Evolutionary conservation across 1,140 invertebrate genomes (phyloP), one percentile per base, ranked within the genome.

Genomic region (Lepidostoma basale): DNA sequence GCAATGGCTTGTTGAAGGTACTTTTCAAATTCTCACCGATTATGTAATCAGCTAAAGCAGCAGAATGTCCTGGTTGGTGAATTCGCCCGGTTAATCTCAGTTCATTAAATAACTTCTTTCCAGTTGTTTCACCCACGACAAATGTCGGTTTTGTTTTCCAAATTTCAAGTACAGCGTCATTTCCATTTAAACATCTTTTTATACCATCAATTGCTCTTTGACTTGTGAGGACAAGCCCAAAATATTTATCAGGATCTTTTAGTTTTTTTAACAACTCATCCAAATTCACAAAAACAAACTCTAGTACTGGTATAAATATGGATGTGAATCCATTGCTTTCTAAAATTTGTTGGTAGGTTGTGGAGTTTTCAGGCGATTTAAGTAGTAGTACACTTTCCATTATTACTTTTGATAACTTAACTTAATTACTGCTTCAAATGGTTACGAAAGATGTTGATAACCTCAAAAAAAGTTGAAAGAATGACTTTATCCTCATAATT

Each of bases 71-170:
- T 39, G 78, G 70, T 47, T 78, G 75, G 45, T 75, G 76, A 8
- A 81, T 82, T 30, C 70, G 40, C 44, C 77, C 77, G 36, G 70
- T 44, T 16, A 83, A 68, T 25, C 69, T 62, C 2, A 83, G 69
- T 60, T 74, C 72, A 16, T 74, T 60, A 12, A 74, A 54, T 42
- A 78, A 76, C 47, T 67, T 70, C 23, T 74, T 73, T 47, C 73
- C 71, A 20, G 81, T 84, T 16, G 74, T 73, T 74, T 80, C 77
- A n/a, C 83, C 82, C 12, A 84, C 80, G 49, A 76, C 79, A 76
- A 78, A 84, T 64, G 80, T 77, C n/a, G 67, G 49, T 74, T 81
- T 80, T 3, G 59, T 59, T 56, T 68, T 72, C 81, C 81, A 83
- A 45, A 75, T 49, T 8, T 70, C 44, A 5, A 69, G 28, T 36